Evolutionary conservation across 2,888 invertebrate genomes (phyloP).

Genomic region (Tetragnatha montana): DNA sequence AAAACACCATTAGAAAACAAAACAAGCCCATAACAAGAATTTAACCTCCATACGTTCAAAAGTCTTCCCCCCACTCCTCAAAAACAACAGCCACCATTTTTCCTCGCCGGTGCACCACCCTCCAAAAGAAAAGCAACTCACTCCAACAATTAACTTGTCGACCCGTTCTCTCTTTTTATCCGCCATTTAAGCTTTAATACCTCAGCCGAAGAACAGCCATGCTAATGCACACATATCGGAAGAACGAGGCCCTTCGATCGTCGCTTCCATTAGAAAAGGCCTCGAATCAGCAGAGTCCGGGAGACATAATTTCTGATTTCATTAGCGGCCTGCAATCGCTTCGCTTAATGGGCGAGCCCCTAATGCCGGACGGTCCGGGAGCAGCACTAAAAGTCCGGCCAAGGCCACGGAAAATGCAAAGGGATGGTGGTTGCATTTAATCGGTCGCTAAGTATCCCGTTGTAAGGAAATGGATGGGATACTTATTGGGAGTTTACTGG

Average conservation of each 20-base stretch:
- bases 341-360: constrained; percentile 40
- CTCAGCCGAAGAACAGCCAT: background rate
- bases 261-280: constrained; percentile 34
- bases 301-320: constrained; percentile 61
- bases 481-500: background rate
- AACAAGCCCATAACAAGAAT: no score
- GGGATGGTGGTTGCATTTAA: constrained; percentile 13
- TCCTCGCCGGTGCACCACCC: background rate
- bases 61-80: no score
- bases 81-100: no score
- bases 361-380: constrained; percentile 33
- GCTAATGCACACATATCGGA: constrained; percentile 1
- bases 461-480: background rate
- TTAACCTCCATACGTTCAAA: no score
- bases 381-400: constrained; percentile 41
- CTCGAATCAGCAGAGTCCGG: constrained; percentile 37
- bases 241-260: background rate
- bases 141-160: background rate
- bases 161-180: background rate
- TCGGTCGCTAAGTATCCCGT: constrained; percentile 9
- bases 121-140: background rate
- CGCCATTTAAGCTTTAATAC: background rate
- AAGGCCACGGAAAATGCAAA: background rate
- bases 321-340: constrained; percentile 30
- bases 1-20: no score